Evolutionary conservation across 2,113 vertebrate genomes (phyloP), one percentile per base, ranked within the genome.

Genomic region (Myanophis thanlyinensis): DNA sequence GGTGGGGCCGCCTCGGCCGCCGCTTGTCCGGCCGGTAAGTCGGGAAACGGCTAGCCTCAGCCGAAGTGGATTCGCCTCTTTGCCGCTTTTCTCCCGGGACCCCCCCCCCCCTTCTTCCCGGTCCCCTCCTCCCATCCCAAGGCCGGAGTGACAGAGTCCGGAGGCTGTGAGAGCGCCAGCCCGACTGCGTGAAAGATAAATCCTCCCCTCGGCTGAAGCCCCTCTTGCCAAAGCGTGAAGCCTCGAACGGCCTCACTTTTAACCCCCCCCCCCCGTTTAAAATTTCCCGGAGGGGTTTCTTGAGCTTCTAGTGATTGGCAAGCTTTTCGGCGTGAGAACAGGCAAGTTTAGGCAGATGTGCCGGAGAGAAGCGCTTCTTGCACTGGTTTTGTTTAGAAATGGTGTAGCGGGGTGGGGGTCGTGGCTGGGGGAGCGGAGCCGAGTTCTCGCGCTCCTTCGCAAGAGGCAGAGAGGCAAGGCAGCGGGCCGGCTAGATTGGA

Each of bases 11-110:
- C 97, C 94, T 97, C 97, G 84, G 97, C 96, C 94, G 94, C 94
- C 59, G 89, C 95, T 97, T 98, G 98, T 96, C 98, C 98, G 93
- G 98, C 98, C 96, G 98, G 99, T 99, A 98, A 99, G 99, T 90
- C 94, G 93, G 30, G 0, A 67, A 30, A 48, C 90, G 30, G 3
- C 0, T 59, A 59, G 93, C 56, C 15, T 10, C 18, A 23, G 80
- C 51, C 10, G 25, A 47, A 22, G 27, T 22, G 23, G 22, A 13
- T 40, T 22, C 87, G 44, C 35, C 15, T 27, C 10, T 23, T 49
- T 12, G 11, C 48, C 15, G 6, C 23, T 5, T 4, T 30, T 52
- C 44, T 7, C 12, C 27, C 90, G 22, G 6, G 23, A 30, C 13
- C 47, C 59, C 13, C n/a, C n/a, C n/a, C n/a, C n/a, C n/a, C n/a